Evolutionary conservation across 1,140 invertebrate species (phyloP).

Genomic region (Ostrea denselamellosa): DNA sequence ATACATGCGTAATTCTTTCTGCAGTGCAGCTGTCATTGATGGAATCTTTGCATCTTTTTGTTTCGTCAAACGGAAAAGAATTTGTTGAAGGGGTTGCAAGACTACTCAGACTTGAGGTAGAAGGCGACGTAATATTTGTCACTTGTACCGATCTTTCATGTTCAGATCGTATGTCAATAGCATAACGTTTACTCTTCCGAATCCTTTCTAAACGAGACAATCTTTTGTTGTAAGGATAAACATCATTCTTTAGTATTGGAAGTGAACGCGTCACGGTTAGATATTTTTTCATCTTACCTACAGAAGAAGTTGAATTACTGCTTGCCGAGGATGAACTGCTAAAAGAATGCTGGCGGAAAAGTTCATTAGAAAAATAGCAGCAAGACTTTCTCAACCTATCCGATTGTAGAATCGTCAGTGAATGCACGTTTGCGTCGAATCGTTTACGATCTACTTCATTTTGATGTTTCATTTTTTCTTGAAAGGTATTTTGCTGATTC

Average conservation of each 20-base stretch:
- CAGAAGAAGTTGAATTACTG: background rate
- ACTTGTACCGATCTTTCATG: background rate
- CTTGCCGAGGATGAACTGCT: conserved; percentile 6
- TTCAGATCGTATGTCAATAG: background rate
- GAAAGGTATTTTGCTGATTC: background rate
- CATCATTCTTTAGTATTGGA: background rate
- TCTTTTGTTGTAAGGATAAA: background rate
- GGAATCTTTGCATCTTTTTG: background rate
- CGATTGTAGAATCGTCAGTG: background rate
- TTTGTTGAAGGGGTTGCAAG: background rate
- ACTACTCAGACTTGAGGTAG: conserved; percentile 2
- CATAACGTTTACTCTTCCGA: background rate
- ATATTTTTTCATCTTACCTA: background rate
- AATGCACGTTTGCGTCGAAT: background rate
- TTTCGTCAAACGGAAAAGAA: background rate
- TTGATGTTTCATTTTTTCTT: background rate
- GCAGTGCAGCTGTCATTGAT: background rate
- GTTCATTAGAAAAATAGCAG: background rate
- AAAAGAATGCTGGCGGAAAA: background rate
- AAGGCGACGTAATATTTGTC: background rate
- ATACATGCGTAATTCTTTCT: background rate
- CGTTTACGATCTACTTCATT: background rate
- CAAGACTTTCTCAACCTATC: background rate
- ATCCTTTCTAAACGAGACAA: background rate
- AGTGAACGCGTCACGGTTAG: background rate